phyloP scores from a whole-genome alignment of 1,140 invertebrate species.

The Argopecten irradians region DNA sequence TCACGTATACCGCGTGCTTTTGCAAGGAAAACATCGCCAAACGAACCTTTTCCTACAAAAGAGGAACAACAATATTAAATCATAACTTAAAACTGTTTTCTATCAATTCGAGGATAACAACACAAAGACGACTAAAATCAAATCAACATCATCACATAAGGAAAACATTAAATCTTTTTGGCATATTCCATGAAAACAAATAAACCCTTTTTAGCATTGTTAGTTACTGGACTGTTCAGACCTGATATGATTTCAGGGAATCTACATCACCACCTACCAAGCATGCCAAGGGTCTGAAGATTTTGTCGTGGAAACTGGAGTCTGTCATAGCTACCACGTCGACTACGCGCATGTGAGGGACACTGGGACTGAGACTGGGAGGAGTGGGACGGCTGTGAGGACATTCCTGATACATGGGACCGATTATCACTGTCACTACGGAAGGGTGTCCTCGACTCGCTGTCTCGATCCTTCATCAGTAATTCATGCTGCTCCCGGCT shows the following conservation, averaged over 20 bases:
- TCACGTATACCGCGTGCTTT: constrained; percentile 79
- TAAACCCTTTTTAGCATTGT: no score
- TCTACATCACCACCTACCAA: constrained; percentile 78
- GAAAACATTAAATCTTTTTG: no score
- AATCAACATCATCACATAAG: no score
- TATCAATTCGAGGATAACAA: neutral
- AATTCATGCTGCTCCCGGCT: constrained; percentile 76
- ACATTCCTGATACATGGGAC: constrained; percentile 82
- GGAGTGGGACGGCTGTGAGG: constrained; percentile 73
- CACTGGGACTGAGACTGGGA: constrained; percentile 67
- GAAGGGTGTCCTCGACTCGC: constrained; percentile 73
- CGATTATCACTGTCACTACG: constrained; percentile 88
- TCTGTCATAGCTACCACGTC: constrained; percentile 86
- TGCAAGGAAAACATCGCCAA: constrained; percentile 91
- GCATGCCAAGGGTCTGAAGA: constrained; percentile 87
- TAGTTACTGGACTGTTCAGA: no score
- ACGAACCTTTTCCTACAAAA: constrained; percentile 87
- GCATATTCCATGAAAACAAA: no score
- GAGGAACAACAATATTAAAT: neutral
- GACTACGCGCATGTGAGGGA: constrained; percentile 78
- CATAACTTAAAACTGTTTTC: neutral
- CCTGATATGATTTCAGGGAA: neutral
- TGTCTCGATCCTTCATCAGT: constrained; percentile 70
- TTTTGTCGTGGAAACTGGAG: constrained; percentile 85
- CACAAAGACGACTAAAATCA: no score